Percentiles rank a stretch among this genome's conserved stretches.
phyloP scores from a whole-genome alignment of 2,113 vertebrate genomes.

The Rhadina sibilatrix region DNA sequence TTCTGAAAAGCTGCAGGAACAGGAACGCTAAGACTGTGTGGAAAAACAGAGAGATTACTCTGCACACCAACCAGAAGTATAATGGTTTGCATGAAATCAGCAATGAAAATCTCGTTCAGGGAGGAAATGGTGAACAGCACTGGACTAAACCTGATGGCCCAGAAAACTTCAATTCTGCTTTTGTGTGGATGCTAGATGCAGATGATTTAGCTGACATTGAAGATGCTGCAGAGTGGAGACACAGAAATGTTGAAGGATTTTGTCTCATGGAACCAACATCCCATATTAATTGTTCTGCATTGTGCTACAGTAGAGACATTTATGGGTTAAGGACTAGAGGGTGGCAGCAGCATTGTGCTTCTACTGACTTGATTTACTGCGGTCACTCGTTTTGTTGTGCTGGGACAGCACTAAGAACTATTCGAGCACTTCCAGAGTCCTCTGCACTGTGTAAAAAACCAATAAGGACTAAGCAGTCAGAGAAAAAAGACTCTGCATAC shows the following conservation, averaged over 20 bases:
- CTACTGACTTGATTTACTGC: constrained; percentile 81
- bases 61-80: constrained; percentile 63
- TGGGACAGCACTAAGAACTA: constrained; percentile 84
- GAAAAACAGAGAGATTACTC: constrained; percentile 69
- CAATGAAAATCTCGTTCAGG: constrained; percentile 53
- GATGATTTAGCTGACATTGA: constrained; percentile 90
- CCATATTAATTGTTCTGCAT: constrained; percentile 66
- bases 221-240: constrained; percentile 91
- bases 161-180: constrained; percentile 63
- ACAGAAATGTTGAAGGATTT: constrained; percentile 69
- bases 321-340: constrained; percentile 84
- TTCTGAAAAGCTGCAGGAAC: constrained; percentile 69
- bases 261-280: constrained; percentile 76
- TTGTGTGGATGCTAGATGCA: constrained; percentile 87
- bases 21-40: constrained; percentile 60
- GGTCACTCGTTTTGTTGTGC: constrained; percentile 90
- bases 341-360: constrained; percentile 82
- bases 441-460: constrained; percentile 70
- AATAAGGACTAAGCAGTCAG: constrained; percentile 83
- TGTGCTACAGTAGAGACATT: constrained; percentile 81
- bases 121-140: constrained; percentile 47
- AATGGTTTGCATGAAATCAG: constrained; percentile 53
- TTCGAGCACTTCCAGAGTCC: constrained; percentile 75
- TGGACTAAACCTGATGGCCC: constrained; percentile 68
- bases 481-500: constrained; percentile 71